Base-by-base conservation (phyloP, 2,113 vertebrate genomes). In the Microtus richardsoni region DNA sequence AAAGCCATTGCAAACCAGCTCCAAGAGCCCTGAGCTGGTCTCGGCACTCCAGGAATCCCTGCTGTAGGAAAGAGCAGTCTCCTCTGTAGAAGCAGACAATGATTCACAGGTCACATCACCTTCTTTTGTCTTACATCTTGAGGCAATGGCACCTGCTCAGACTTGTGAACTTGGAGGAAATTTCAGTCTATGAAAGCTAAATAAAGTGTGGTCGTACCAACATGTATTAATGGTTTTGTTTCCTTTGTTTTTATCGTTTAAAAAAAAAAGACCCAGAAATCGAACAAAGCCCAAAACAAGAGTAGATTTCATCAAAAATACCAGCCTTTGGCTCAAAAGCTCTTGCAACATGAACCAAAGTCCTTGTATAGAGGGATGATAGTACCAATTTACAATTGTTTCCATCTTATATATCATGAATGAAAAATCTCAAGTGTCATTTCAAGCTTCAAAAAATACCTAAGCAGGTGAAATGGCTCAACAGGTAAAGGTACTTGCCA, bases 271-370 rank as follows among this genome's bases (percentile, higher is more conserved):
- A 60, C 1, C 8, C 22, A 24, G 26, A 83, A 83, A 28, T 64
- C 24, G 19, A 44, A 84, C 47, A 9, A 49, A 52, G 19, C 30
- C 77, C 30, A 7, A 85, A 85, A 22, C 28, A 85, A 85, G 41
- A 68, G 98, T 97, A 98, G 97, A 80, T 95, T 97, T 98, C 98
- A 98, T 96, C 94, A 93, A 98, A 98, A 96, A 98, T 95, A 98
- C 82, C 60, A 64, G 80, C 4, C 39, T 44, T 64, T 84, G 58
- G 39, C 3, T 64, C 41, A 30, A 30, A 64, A 64, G 24, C 39
- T 44, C 24, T 84, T 30, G 39, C 1, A 19, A 10, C 22, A 41
- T 39, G 64, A 64, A 64, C 26, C 28, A 44, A 84, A 10, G 7
- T 28, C 26, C n/a, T 28, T 62, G 58, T 62, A 13, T 62, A 7